A percentile compares a stretch with the other conserved stretches of the same genome.
phyloP scores from a whole-genome alignment of 1,140 invertebrate genomes.

The Pteromalus puparum region DNA sequence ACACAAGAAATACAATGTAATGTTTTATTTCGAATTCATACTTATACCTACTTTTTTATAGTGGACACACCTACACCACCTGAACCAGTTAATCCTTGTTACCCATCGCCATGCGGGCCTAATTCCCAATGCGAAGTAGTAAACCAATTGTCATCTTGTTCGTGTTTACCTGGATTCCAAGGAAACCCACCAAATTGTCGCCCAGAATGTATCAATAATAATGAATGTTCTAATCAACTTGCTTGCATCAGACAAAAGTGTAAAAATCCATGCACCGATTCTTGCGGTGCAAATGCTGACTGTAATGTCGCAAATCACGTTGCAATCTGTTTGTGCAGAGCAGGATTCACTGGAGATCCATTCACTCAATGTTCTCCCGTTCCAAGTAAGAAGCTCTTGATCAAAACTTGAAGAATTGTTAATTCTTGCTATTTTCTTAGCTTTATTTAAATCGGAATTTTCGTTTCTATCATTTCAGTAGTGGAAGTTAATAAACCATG shows the following conservation, averaged over 20 bases:
- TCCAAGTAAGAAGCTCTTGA: conserved; percentile 56
- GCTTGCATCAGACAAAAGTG: conserved; percentile 76
- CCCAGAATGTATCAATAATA: conserved; percentile 74
- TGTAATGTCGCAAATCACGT: conserved; percentile 82
- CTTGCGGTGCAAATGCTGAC: conserved; percentile 79
- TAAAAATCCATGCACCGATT: conserved; percentile 71
- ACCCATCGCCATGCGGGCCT: conserved; percentile 83
- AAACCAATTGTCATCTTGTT: conserved; percentile 79
- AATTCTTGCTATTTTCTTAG: conserved; percentile 10
- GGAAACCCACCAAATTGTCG: conserved; percentile 70
- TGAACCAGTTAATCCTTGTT: conserved; percentile 77
- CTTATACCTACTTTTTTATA: conserved; percentile 42
- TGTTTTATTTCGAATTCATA: conserved; percentile 57
- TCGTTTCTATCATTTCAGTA: conserved; percentile 58
- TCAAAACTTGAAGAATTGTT: conserved; percentile 1
- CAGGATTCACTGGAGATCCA: conserved; percentile 76
- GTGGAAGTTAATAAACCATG: conserved; percentile 75
- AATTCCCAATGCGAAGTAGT: conserved; percentile 80
- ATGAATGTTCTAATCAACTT: conserved; percentile 71
- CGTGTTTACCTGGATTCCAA: conserved; percentile 78
- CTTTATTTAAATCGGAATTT: background rate
- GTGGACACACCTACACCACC: conserved; percentile 62
- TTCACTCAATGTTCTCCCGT: conserved; percentile 74
- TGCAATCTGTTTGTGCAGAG: conserved; percentile 73
- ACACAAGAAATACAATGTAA: background rate